Base-by-base conservation (phyloP, 2,888 invertebrate genomes). In the Nomada flava region DNA sequence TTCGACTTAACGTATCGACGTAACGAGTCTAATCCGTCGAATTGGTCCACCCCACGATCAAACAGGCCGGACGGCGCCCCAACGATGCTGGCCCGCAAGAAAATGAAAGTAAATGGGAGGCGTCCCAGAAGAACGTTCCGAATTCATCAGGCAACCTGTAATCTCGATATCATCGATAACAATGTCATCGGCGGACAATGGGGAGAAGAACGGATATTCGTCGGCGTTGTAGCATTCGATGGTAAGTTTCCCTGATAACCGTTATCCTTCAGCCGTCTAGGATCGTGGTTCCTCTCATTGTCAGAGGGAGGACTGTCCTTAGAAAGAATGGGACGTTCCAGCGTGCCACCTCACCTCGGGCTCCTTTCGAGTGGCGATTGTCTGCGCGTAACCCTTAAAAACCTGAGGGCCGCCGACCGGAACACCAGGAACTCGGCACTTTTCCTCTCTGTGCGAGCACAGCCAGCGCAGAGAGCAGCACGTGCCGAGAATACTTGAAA, bases 401-500 rank as follows among this genome's bases (percentile, higher is more conserved):
- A 60, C 44, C 44, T 52, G 29, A 20, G 63, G 36, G 68, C 67
- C 29, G 42, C 55, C 69, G 50, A 47, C 23, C 20, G 55, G 68
- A 64, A 76, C 57, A 62, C 15, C 52, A 10, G 23, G 64, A 44
- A 57, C 57, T 26, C 42, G 69, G 18, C 13, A 18, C 57, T 18
- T 23, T 26, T 26, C 44, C n/a, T 57, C 44, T 11, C 2, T 20
- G 68, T n/a, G 55, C 57, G 47, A 29, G 26, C 47, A 44, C 63
- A 63, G 29, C 64, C 23, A 84, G 85, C 82, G 83, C 86, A 82
- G 87, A 73, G 55, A n/a, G 72, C 77, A 88, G 90, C 89, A 90
- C 91, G 92, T 91, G 92, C 92, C 87, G 85, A 85, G 91, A 91
- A 92, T 92, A 86, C 91, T 91, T 85, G 88, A 90, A 87, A 89